Conservation (phyloP, 2,888 invertebrate genomes). For the Halictus ligatus region DNA sequence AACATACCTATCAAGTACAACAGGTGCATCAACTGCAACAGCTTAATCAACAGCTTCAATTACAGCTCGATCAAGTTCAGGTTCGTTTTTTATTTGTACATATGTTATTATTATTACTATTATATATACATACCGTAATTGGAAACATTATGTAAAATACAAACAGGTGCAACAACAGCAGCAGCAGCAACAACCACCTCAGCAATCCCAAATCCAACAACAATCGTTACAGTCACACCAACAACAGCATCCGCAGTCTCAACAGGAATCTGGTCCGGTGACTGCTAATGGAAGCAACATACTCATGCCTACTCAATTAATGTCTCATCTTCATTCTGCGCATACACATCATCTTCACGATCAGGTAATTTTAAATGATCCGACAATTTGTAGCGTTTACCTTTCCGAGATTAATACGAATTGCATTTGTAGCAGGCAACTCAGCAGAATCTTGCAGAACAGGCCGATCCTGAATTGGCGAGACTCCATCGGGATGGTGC, state of each 20-base stretch:
- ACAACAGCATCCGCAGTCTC: constrained; percentile 66
- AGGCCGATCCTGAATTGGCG: constrained; percentile 75
- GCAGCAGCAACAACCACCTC: constrained; percentile 70
- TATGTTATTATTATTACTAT: background rate
- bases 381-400: background rate
- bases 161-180: constrained; percentile 74
- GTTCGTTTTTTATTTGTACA: constrained; percentile 56
- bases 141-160: background rate
- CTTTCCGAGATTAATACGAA: constrained; percentile 6
- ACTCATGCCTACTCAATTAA: constrained; percentile 86
- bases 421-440: constrained; percentile 65
- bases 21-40: constrained; percentile 83
- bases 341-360: constrained; percentile 78
- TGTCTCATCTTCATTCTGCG: constrained; percentile 86
- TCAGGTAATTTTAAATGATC: constrained; percentile 71
- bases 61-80: constrained; percentile 82
- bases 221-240: constrained; percentile 38
- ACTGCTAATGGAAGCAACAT: constrained; percentile 76
- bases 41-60: constrained; percentile 81
- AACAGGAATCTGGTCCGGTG: constrained; percentile 76
- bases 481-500: constrained; percentile 78
- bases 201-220: constrained; percentile 41
- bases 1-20: constrained; percentile 80
- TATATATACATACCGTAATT: background rate
- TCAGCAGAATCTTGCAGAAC: constrained; percentile 73